These are phyloP conservation scores for Noctua janthina DNA, from an alignment of 2,888 invertebrate genomes.

Conservation along the genomic window DNA sequence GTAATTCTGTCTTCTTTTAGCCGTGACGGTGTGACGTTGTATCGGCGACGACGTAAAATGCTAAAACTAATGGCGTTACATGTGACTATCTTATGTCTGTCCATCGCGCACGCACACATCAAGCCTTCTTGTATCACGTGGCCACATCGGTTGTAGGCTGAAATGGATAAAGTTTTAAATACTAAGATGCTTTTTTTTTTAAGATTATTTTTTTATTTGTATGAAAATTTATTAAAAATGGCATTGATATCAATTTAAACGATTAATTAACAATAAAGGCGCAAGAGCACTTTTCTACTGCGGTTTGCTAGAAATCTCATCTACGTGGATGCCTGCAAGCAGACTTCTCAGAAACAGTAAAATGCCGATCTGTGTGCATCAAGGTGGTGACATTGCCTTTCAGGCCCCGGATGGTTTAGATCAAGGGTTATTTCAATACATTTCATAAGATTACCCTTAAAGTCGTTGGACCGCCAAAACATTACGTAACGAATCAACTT, in stretches of 20 bases:
- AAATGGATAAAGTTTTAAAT: conserved; percentile 41
- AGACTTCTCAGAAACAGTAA: neutral
- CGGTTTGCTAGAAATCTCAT: neutral
- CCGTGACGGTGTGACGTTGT: conserved; percentile 33
- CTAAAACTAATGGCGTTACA: conserved; percentile 83
- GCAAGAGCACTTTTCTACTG: neutral
- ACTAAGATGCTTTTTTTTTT: neutral
- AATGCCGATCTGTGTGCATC: neutral
- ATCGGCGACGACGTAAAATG: conserved; percentile 78
- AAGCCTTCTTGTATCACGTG: conserved; percentile 68
- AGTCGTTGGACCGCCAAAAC: neutral
- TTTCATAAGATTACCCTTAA: neutral
- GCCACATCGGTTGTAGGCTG: conserved; percentile 72
- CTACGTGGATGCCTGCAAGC: neutral
- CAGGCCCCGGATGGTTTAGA: neutral
- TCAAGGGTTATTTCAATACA: neutral
- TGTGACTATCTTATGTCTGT: conserved; percentile 76
- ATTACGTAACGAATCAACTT: neutral
- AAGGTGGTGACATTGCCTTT: neutral
- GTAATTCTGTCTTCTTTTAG: conserved; percentile 25
- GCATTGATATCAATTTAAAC: neutral
- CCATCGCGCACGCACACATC: conserved; percentile 69
- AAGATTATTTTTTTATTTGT: neutral
- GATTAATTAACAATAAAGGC: neutral
- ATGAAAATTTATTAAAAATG: too few species aligned